Conservation (phyloP, 2,888 invertebrate genomes). For the Tineola bisselliella region DNA sequence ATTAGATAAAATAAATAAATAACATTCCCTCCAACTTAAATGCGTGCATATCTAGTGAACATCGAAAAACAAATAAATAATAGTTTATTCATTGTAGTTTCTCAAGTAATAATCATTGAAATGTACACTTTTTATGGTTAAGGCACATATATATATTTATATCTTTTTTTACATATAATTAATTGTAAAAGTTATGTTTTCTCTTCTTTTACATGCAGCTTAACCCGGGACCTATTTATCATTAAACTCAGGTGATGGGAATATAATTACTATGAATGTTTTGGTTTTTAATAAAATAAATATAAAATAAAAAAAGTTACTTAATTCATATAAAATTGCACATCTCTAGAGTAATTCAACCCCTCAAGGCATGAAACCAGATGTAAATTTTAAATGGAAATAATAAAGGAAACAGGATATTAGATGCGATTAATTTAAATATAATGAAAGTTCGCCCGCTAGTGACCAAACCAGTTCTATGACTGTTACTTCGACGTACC, state of each 20-base stretch:
- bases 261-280: not conserved
- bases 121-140: not conserved
- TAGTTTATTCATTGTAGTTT: not conserved
- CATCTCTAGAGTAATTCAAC: not conserved
- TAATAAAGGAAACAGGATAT: conserved; percentile 14
- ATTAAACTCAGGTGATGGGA: conserved; percentile 35
- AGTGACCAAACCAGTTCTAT: conserved; percentile 10
- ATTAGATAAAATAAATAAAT: no score
- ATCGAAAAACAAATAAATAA: no score
- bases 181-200: conserved; percentile 34
- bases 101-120: not conserved
- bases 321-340: conserved; percentile 1
- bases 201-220: conserved; percentile 68
- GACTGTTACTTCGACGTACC: not conserved
- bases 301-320: no score
- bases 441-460: conserved; percentile 15
- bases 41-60: no score
- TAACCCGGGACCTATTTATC: conserved; percentile 69
- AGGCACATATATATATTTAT: no score
- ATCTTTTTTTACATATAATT: not conserved
- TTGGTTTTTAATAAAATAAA: no score
- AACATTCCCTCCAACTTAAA: no score
- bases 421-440: conserved; percentile 18
- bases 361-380: conserved; percentile 5
- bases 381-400: not conserved